Evolutionary conservation across 2,888 invertebrate species (phyloP), one percentile per base, ranked within the genome.

Genomic region (Hartigia nigra): DNA sequence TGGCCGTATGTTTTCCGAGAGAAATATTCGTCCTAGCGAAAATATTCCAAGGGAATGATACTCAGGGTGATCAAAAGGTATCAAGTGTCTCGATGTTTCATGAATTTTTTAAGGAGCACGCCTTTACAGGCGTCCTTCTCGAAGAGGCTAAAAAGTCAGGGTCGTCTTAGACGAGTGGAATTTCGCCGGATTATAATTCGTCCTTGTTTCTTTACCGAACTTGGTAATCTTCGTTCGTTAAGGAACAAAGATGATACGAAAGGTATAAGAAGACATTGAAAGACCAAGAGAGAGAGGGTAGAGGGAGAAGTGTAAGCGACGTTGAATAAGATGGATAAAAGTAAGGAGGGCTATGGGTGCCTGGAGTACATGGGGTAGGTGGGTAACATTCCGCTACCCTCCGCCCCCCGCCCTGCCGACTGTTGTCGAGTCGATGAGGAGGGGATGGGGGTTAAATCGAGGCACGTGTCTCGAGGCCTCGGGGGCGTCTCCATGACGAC

Each of bases 401-500:
- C 14, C 23, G 23, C 55, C 55, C 9, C 14, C 23, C 55, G 2
- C 14, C 23, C 23, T 9, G 23, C 9, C 23, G 55, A 23, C 55
- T 55, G 23, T 55, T 55, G 55, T 55, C 55, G 55, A 23, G 23
- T 55, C 39, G 23, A 23, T 23, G 0, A 23, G 5, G 5, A 5
- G 1, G 55, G 23, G 55, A 5, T 9, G 55, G 23, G 55, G 55
- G 5, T 9, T 55, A 55, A 55, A 55, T 23, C 55, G 2, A 32
- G 76, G 78, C 78, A 76, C 76, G 76, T 74, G 78, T 72, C 78
- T 72, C 76, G 69, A 23, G 31, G 31, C n/a, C 12, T 78, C 37
- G 39, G 72, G 78, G 78, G 78, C 78, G 78, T 78, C 78, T 74
- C 69, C 78, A 78, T 78, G 76, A 31, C 76, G 78, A 78, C 78